Evolutionary conservation across 2,888 invertebrate genomes (phyloP), one percentile per base, ranked within the genome.

Genomic region (Rutpela maculata): DNA sequence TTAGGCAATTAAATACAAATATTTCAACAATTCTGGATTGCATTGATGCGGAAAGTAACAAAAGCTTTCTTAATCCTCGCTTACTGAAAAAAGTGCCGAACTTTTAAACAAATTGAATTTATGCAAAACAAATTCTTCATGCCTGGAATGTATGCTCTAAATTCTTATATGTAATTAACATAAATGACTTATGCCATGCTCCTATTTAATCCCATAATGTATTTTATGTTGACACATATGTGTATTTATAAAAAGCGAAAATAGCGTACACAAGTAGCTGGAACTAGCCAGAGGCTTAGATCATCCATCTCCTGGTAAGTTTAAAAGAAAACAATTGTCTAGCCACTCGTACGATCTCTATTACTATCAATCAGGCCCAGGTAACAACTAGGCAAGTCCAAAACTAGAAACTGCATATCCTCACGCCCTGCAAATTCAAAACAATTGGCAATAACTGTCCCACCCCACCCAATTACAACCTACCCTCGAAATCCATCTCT

Each of bases 361-460:
- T 15, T 50, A n/a, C n/a, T 50, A 15, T 12, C 22, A 26, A 50
- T 59, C 17, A 60, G 5, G 31, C 18, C 26, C 80, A 76, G 74
- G 77, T 78, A 79, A 67, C 57, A 66, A 26, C 19, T 67, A 66
- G 70, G 72, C 78, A 81, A 84, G 81, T 79, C 79, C 74, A 79
- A 82, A 79, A 78, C 69, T 62, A 74, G 78, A 87, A 87, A 84
- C 83, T 85, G 86, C 87, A 88, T 88, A 87, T 72, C 86, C 85
- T 86, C 87, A 87, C 87, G 86, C 85, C 85, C 85, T 75, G 76
- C 79, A 78, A 83, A 82, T 79, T 72, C 78, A 56, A 81, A 81
- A 82, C 78, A 83, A 80, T 83, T 75, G 60, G 66, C 74, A 77
- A 80, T 78, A 57, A 68, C 65, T 67, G 56, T 70, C 43, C 78